Evolutionary conservation across 2,113 vertebrate species (phyloP).

Genomic region (Cryptotis parvus): DNA sequence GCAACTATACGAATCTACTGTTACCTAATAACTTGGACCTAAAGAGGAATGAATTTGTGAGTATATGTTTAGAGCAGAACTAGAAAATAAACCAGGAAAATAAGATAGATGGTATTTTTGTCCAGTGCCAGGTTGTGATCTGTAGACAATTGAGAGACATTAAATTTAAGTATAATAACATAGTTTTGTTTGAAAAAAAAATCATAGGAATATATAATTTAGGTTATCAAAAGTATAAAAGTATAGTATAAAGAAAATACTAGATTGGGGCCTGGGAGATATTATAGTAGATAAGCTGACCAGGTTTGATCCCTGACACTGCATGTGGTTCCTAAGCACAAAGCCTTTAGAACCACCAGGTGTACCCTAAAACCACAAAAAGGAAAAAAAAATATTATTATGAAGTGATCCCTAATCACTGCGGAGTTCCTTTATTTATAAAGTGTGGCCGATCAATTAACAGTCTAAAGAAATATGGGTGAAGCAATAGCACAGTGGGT

Average conservation of each 20-base stretch:
- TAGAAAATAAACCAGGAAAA: conserved; percentile 31
- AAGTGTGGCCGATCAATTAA: neutral
- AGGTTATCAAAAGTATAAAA: conserved; percentile 9
- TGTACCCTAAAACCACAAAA: neutral
- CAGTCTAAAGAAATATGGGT: neutral
- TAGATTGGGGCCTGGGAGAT: too few species aligned
- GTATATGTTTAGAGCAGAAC: neutral
- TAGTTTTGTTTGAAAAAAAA: conserved; percentile 58
- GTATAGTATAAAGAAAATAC: conserved; percentile 1
- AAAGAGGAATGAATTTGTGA: neutral
- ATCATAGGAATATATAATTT: conserved; percentile 1
- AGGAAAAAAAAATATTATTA: neutral
- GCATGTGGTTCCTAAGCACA: too few species aligned
- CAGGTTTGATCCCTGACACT: too few species aligned
- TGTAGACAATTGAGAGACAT: conserved; percentile 32
- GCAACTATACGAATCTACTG: neutral
- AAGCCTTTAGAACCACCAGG: too few species aligned
- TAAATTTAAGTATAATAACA: conserved; percentile 42
- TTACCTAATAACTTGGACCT: conserved; percentile 18
- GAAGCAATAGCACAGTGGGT: too few species aligned
- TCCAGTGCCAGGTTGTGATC: neutral
- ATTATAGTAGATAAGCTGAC: too few species aligned
- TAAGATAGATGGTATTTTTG: neutral
- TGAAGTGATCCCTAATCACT: conserved; percentile 37
- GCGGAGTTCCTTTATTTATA: conserved; percentile 15